A percentile compares a stretch with the other conserved stretches of the same genome.
Evolutionary conservation across 2,113 vertebrate species (phyloP).

Genomic region (Xiphophorus maculatus): DNA sequence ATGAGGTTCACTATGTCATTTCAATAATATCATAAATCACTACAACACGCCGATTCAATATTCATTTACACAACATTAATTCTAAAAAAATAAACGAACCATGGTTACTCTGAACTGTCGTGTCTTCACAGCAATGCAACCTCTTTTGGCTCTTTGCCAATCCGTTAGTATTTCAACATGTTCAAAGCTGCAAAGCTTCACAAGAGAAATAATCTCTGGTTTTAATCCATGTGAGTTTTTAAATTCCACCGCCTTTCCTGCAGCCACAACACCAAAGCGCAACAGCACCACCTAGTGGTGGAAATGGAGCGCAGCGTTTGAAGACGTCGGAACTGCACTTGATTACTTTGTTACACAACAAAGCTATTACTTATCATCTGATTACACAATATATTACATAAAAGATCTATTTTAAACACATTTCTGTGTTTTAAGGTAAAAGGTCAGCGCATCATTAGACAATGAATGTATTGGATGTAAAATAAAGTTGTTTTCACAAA

Average conservation of each 20-base stretch:
- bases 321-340: background rate
- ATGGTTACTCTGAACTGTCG: too few species aligned
- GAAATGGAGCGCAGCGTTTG: background rate
- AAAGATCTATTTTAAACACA: background rate
- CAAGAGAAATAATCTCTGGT: background rate
- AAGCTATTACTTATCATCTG: background rate
- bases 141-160: too few species aligned
- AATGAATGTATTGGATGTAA: background rate
- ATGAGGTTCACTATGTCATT: background rate
- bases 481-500: background rate
- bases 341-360: background rate
- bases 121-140: too few species aligned
- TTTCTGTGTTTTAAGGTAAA: background rate
- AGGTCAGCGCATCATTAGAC: background rate
- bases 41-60: background rate
- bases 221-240: background rate
- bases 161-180: too few species aligned
- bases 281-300: slow-evolving; percentile 49
- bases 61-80: too few species aligned
- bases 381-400: too few species aligned
- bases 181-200: too few species aligned
- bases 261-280: slow-evolving; percentile 12
- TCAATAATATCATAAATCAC: background rate
- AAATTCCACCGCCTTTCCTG: too few species aligned
- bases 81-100: too few species aligned